These are phyloP conservation scores for Mus musculus DNA, from an alignment of 2,113 vertebrate genomes.

Conservation along the genomic window DNA sequence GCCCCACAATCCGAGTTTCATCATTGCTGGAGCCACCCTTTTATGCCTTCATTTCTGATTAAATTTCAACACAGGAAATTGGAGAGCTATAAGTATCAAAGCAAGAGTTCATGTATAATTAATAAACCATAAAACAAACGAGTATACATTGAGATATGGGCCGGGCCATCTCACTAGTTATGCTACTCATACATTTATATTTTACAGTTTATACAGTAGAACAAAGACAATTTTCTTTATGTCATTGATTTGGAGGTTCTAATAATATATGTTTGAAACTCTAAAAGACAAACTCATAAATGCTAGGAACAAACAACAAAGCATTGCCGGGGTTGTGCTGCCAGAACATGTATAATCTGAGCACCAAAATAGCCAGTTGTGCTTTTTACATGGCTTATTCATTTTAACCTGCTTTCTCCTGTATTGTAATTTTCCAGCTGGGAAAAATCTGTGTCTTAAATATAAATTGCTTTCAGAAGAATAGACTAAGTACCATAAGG, in stretches of 20 bases:
- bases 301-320: not conserved
- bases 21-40: no score
- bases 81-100: not conserved
- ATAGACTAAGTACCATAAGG: not conserved
- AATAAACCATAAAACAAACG: not conserved
- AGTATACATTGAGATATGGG: not conserved
- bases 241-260: not conserved
- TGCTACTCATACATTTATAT: not conserved
- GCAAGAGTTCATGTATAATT: not conserved
- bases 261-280: constrained; percentile 18
- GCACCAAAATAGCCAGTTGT: constrained; percentile 47
- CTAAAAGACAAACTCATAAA: constrained; percentile 23
- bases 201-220: not conserved
- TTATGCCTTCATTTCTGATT: not conserved
- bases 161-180: not conserved
- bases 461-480: not conserved
- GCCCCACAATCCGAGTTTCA: no score
- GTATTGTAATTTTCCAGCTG: constrained; percentile 55
- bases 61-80: not conserved
- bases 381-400: constrained; percentile 45
- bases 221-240: not conserved
- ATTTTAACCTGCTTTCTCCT: constrained; percentile 36
- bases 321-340: not conserved
- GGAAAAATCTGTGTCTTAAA: constrained; percentile 52
- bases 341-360: constrained; percentile 23